These are phyloP conservation scores for Eriocheir sinensis DNA, from an alignment of 1,140 invertebrate genomes.

Conservation along the genomic window DNA sequence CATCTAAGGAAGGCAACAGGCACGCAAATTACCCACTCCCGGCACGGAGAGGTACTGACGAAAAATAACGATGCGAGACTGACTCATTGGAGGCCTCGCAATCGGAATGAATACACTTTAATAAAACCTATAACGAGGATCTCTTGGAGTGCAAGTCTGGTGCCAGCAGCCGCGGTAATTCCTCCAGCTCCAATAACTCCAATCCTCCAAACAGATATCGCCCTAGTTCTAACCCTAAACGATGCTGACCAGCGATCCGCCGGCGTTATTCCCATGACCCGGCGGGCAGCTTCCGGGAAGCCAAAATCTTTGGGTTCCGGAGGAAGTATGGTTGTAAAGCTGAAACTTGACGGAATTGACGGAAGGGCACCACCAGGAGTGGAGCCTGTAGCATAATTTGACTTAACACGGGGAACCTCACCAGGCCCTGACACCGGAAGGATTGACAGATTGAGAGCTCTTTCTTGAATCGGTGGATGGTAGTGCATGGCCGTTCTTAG, in stretches of 20 bases:
- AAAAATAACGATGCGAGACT: no score
- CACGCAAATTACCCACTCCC: no score
- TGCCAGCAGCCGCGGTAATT: no score
- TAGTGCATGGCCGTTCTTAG: constrained; percentile 96
- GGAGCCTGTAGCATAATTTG: constrained; percentile 96
- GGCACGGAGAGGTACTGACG: no score
- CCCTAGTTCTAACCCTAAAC: constrained; percentile 94
- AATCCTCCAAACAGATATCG: no score
- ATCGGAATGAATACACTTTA: no score
- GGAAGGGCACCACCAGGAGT: constrained; percentile 94
- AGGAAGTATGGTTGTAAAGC: constrained; percentile 95
- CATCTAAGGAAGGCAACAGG: no score
- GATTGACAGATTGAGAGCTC: constrained; percentile 87
- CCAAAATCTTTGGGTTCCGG: constrained; percentile 84
- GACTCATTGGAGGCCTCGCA: no score
- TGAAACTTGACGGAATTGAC: constrained; percentile 96
- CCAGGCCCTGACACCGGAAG: constrained; percentile 92
- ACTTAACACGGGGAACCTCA: constrained; percentile 94
- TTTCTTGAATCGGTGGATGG: constrained; percentile 93
- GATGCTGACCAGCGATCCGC: constrained; percentile 87
- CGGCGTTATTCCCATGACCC: constrained; percentile 80
- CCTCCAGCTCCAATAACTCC: no score
- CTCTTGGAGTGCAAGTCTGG: no score
- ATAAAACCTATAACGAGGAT: no score
- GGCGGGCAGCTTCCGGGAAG: constrained; percentile 84